Evolutionary conservation across 2,113 vertebrate genomes (phyloP).

Genomic region (Ceyx cyanopectus): DNA sequence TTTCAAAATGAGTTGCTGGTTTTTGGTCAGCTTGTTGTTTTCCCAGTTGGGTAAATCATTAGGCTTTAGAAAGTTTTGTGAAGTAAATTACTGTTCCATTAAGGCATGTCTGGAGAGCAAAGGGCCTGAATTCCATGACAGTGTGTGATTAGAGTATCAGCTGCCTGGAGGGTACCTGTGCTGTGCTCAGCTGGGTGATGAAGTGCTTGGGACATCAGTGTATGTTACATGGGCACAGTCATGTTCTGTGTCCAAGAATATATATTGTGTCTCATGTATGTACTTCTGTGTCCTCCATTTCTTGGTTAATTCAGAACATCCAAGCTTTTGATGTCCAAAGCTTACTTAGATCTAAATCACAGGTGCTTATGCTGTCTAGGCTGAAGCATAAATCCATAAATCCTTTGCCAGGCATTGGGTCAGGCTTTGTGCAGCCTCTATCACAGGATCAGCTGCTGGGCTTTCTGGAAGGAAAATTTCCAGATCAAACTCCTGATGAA

Average conservation of each 20-base stretch:
- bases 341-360: neutral
- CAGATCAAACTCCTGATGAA: neutral
- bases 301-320: neutral
- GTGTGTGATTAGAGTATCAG: neutral
- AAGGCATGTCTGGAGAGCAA: neutral
- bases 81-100: neutral
- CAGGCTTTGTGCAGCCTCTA: neutral
- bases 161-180: neutral
- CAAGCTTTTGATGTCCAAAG: neutral
- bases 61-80: neutral
- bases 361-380: neutral
- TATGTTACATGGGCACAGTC: neutral
- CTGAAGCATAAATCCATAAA: neutral
- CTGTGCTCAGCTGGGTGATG: neutral
- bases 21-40: neutral
- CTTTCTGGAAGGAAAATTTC: neutral
- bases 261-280: rapidly evolving
- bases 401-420: neutral
- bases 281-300: neutral
- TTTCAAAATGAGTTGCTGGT: neutral
- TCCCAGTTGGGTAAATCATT: neutral
- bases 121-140: neutral
- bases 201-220: neutral
- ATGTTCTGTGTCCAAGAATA: neutral
- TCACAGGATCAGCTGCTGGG: neutral